These are phyloP conservation scores for Xestia xanthographa DNA, from an alignment of 2,888 invertebrate species.

Conservation along the genomic window DNA sequence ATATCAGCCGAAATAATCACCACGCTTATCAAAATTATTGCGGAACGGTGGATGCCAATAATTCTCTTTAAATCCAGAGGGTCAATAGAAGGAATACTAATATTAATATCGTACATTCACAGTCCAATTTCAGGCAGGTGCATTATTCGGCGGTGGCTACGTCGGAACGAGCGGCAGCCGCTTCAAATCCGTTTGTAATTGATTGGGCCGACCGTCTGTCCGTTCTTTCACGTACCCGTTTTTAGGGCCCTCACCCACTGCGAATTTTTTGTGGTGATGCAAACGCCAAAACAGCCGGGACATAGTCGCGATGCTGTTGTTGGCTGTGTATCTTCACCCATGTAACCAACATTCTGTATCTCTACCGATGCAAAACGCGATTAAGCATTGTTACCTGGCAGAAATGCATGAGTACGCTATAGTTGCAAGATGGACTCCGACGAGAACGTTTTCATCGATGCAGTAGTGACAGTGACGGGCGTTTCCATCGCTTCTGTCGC, in stretches of 20 bases:
- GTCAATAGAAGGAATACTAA: constrained; percentile 26
- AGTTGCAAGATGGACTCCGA: not conserved
- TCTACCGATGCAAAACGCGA: not conserved
- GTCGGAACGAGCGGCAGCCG: constrained; percentile 30
- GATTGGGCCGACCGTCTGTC: constrained; percentile 34
- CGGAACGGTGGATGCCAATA: not conserved
- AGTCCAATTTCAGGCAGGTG: constrained; percentile 44
- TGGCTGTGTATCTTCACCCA: not conserved
- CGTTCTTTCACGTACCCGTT: constrained; percentile 41
- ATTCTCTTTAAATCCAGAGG: not conserved
- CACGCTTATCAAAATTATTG: not conserved
- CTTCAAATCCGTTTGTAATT: constrained; percentile 59
- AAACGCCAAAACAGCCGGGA: not conserved
- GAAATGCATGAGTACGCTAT: not conserved
- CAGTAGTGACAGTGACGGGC: not conserved
- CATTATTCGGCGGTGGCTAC: constrained; percentile 29
- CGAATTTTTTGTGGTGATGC: not conserved
- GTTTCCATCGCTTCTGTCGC: not conserved
- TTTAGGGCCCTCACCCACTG: constrained; percentile 1
- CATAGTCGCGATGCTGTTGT: not conserved
- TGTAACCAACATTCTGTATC: not conserved
- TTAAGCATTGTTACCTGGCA: not conserved
- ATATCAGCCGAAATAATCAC: not conserved
- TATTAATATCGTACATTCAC: constrained; percentile 43
- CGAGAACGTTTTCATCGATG: not conserved